Percentiles rank a stretch among this genome's conserved stretches.
Evolutionary conservation across 2,113 vertebrate species (phyloP).

Genomic region (Oxygymnocypris stewartii): DNA sequence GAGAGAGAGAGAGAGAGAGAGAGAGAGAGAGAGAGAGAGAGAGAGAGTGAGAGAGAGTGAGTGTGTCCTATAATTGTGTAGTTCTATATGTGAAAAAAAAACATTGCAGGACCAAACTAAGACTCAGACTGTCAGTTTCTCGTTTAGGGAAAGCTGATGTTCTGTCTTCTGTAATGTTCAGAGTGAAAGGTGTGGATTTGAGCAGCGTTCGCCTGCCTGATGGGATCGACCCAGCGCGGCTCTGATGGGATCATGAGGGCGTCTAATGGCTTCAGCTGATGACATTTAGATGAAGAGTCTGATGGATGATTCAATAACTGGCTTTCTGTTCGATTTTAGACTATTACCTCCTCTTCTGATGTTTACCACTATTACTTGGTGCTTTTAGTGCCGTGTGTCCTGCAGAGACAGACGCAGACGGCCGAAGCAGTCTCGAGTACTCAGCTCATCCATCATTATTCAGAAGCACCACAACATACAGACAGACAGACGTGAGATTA

Average conservation of each 20-base stretch:
- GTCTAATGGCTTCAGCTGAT: not conserved
- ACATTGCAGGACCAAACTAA: not conserved
- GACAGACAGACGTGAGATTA: not conserved
- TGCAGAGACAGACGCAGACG: slow-evolving; percentile 66
- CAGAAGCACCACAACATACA: not conserved
- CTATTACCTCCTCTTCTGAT: slow-evolving; percentile 77
- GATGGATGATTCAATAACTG: not conserved
- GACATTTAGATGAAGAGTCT: not conserved
- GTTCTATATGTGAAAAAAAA: too few relatives aligned
- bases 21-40: too few relatives aligned
- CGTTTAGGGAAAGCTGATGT: not conserved
- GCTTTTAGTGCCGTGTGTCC: slow-evolving; percentile 73
- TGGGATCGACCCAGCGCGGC: not conserved
- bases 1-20: too few relatives aligned
- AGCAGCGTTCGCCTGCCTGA: not conserved
- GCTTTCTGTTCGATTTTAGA: slow-evolving; percentile 19
- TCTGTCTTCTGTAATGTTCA: not conserved
- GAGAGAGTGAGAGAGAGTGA: too few relatives aligned
- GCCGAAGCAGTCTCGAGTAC: not conserved
- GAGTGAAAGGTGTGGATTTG: not conserved
- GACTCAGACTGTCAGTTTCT: not conserved
- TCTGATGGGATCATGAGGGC: not conserved
- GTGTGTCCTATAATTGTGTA: too few relatives aligned
- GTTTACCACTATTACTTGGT: slow-evolving; percentile 77
- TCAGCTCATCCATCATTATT: not conserved